Evolutionary conservation across 2,888 invertebrate genomes (phyloP), one percentile per base, ranked within the genome.

Genomic region (Entomobrya multifasciata): DNA sequence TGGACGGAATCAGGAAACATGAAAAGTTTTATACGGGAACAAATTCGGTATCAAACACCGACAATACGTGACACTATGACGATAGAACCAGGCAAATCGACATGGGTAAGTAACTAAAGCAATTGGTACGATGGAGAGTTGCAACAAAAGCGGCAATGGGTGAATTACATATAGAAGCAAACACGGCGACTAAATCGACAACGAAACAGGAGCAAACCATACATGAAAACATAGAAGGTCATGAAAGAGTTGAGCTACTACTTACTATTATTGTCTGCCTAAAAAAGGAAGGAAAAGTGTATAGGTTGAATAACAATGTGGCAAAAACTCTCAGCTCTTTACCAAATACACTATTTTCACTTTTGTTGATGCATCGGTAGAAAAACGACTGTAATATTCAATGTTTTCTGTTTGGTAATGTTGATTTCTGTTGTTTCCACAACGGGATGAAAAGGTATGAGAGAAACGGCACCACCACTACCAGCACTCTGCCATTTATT

Each of bases 1-100:
- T 20, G 70, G 47, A 47, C 15, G 30, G 36, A 10, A 65, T 65
- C 27, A 4, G 65, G 70, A 70, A 70, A 49, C 70, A 25, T 49
- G 70, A 0, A 25, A 55, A 76, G 22, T 22, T 55, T n/a, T 27
- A 20, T n/a, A 27, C 52, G 76, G 76, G 57, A 76, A 52, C 11
- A 13, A 60, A 22, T 36, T 8, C 36, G 27, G 27, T 36, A 36
- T 36, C 8, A 2, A 22, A 41, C 55, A 1, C 8, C 36, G 41
- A 55, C 22, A 11, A 55, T 10, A 20, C 10, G 55, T 22, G 10
- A 22, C 3, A 10, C 55, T 55, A 5, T 52, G 52, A 52, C 17
- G 52, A 17, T 52, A 17, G 20, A 17, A 17, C n/a, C 52, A 52
- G 52, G 52, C n/a, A 52, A 52, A 52, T 52, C 52, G 15, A 52